Evolutionary conservation across 2,797 vertebrate genomes (phyloP).

Genomic region (Naso thynnoides): DNA sequence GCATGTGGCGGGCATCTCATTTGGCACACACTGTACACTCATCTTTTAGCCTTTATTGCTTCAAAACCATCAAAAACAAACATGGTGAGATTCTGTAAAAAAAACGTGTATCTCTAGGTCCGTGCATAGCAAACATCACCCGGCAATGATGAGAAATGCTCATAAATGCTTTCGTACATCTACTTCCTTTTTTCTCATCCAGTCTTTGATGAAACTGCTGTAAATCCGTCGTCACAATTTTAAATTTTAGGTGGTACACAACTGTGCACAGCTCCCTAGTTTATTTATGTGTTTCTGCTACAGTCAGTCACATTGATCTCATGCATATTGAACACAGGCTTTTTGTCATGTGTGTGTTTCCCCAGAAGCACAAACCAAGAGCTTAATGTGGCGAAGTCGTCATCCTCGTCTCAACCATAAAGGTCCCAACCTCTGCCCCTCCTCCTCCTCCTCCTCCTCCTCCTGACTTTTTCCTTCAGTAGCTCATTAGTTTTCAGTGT

Average conservation of each 20-base stretch:
- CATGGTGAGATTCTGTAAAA: neutral
- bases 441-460: neutral
- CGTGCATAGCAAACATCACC: neutral
- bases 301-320: neutral
- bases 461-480: slow-evolving; percentile 10
- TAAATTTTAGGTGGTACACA: neutral
- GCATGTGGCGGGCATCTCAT: neutral
- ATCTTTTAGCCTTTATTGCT: slow-evolving; percentile 9
- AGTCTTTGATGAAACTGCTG: neutral
- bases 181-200: slow-evolving; percentile 19
- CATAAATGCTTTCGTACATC: neutral
- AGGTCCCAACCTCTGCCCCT: neutral
- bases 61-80: neutral
- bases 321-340: slow-evolving; percentile 2
- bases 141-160: neutral
- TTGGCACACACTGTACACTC: neutral
- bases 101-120: neutral
- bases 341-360: slow-evolving; percentile 17
- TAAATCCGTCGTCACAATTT: neutral
- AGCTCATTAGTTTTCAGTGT: slow-evolving; percentile 30
- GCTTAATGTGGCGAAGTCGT: slow-evolving; percentile 5
- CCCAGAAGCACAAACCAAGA: slow-evolving; percentile 13
- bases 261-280: neutral
- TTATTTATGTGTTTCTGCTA: slow-evolving; percentile 13
- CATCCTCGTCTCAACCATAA: neutral